Percentiles rank a stretch among this genome's conserved stretches.
Conservation (phyloP, 2,113 vertebrate genomes). For the Macrotis lagotis region DNA sequence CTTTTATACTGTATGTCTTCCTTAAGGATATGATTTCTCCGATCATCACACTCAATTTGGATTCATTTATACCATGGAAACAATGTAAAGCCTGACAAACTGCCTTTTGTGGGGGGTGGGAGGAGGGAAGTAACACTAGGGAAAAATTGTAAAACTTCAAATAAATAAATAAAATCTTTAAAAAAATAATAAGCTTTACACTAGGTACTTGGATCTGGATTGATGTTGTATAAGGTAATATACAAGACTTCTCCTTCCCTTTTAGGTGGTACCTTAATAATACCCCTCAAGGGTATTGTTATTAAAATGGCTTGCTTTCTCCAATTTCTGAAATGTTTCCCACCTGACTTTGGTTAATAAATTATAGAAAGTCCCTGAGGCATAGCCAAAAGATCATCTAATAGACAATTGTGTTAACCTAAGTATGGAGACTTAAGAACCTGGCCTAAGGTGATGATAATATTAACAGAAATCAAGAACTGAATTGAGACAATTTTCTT, state of each 20-base stretch:
- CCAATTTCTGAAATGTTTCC: not conserved
- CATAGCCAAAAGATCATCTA: not conserved
- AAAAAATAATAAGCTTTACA: not conserved
- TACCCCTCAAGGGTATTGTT: not conserved
- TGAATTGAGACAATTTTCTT: not conserved
- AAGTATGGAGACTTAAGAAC: not conserved
- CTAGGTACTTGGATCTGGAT: not conserved
- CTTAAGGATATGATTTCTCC: too few species aligned
- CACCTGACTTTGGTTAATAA: not conserved
- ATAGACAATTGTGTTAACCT: not conserved
- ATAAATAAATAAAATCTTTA: too few species aligned
- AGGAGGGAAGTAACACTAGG: too few species aligned
- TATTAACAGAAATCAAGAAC: not conserved
- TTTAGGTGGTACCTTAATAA: not conserved
- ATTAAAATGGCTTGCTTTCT: not conserved
- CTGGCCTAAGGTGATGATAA: not conserved
- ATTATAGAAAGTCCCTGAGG: not conserved
- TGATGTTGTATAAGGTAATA: not conserved
- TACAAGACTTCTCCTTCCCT: not conserved
- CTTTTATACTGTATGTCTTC: too few species aligned
- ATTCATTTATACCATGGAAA: too few species aligned
- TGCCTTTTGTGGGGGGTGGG: too few species aligned
- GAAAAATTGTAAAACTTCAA: too few species aligned
- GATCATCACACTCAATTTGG: too few species aligned
- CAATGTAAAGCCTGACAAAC: too few species aligned